phyloP scores from a whole-genome alignment of 2,113 vertebrate species.

The Aleadryas rufinucha region DNA sequence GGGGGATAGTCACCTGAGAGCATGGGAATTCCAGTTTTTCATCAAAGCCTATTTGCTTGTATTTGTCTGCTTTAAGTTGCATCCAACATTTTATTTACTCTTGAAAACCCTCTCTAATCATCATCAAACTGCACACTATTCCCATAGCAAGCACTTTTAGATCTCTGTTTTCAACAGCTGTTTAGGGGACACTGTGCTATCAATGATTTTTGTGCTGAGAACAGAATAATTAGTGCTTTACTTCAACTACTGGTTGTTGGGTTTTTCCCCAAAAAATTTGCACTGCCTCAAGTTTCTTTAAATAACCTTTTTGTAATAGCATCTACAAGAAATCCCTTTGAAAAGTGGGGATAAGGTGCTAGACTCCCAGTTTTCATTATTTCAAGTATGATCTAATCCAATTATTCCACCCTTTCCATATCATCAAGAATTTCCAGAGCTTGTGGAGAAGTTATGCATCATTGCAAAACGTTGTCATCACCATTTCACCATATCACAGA shows the following conservation, averaged over 20 bases:
- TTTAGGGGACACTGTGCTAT: not conserved
- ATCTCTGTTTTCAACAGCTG: not conserved
- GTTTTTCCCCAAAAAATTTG: not conserved
- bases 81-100: not conserved
- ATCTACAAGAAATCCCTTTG: not conserved
- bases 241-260: not conserved
- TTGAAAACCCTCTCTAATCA: not conserved
- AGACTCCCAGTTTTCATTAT: not conserved
- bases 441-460: not conserved
- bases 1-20: accelerated
- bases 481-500: not conserved
- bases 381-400: not conserved
- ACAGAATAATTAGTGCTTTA: not conserved
- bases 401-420: not conserved
- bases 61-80: not conserved
- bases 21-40: not conserved
- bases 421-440: not conserved
- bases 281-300: not conserved
- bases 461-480: not conserved
- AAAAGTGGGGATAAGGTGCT: not conserved
- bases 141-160: not conserved
- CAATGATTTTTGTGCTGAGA: not conserved
- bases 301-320: not conserved
- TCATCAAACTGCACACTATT: not conserved
- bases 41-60: not conserved